phyloP scores from a whole-genome alignment of 1,140 invertebrate species.

The Saccostrea echinata region DNA sequence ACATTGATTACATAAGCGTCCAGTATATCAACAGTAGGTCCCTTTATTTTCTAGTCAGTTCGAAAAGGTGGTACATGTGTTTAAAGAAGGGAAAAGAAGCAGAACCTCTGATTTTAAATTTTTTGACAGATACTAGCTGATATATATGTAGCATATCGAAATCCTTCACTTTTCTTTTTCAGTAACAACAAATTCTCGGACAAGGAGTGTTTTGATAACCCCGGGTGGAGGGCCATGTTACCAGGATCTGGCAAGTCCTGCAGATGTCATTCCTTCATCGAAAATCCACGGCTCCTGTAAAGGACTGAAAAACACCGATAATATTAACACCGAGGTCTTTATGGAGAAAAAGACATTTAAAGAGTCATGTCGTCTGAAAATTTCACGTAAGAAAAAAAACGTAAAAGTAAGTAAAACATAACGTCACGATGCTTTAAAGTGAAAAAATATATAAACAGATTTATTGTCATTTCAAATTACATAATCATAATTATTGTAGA shows the following conservation, averaged over 20 bases:
- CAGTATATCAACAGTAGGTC: background rate
- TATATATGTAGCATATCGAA: no score
- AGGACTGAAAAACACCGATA: background rate
- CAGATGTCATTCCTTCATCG: background rate
- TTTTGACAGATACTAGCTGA: background rate
- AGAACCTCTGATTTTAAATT: no score
- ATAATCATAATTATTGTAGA: no score
- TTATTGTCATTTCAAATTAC: no score
- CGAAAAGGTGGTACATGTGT: no score
- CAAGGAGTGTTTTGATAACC: background rate
- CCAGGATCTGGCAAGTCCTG: background rate
- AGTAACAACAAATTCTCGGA: background rate
- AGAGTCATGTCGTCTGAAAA: background rate
- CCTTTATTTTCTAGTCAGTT: background rate
- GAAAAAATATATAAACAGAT: no score
- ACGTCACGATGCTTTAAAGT: no score
- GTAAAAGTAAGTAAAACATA: no score
- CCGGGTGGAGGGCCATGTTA: background rate
- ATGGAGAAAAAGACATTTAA: background rate
- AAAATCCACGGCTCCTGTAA: background rate
- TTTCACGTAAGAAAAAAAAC: background rate
- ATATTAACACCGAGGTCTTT: background rate
- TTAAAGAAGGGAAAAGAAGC: no score
- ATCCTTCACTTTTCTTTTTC: background rate
- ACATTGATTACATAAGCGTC: background rate